Conservation (phyloP, 2,113 vertebrate species). For the Tauraco erythrolophus region DNA sequence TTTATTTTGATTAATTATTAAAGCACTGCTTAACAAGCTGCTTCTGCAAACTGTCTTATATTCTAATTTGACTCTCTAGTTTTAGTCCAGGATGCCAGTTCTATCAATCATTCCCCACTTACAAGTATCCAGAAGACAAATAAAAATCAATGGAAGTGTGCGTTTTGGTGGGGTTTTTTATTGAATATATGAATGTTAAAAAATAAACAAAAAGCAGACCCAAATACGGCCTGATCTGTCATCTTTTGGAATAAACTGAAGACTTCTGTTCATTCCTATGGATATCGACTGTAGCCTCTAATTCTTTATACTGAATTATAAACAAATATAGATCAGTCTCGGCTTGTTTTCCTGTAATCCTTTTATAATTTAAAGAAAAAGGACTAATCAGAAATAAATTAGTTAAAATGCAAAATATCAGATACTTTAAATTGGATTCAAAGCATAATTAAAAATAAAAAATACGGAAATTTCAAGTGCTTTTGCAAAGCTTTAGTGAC, state of each 20-base stretch:
- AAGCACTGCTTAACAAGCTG: background rate
- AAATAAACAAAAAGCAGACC: background rate
- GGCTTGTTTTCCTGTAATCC: background rate
- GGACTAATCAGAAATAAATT: background rate
- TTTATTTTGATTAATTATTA: conserved; percentile 17
- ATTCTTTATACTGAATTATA: background rate
- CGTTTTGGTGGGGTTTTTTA: background rate
- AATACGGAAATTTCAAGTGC: background rate
- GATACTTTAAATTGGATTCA: background rate
- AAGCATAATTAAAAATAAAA: background rate
- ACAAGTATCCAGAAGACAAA: background rate
- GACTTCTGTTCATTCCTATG: background rate
- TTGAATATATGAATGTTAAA: background rate
- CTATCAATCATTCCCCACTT: background rate
- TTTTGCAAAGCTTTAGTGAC: background rate
- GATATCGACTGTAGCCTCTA: background rate
- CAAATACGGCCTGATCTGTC: background rate
- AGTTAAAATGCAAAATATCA: background rate
- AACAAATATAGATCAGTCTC: background rate
- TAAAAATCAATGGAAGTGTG: background rate
- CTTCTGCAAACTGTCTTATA: background rate
- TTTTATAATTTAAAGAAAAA: background rate
- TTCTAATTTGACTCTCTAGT: background rate
- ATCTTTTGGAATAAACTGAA: background rate
- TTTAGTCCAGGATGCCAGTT: background rate